Base-by-base conservation (phyloP, 1,140 invertebrate species). In the Anagrus nilaparvatae region DNA sequence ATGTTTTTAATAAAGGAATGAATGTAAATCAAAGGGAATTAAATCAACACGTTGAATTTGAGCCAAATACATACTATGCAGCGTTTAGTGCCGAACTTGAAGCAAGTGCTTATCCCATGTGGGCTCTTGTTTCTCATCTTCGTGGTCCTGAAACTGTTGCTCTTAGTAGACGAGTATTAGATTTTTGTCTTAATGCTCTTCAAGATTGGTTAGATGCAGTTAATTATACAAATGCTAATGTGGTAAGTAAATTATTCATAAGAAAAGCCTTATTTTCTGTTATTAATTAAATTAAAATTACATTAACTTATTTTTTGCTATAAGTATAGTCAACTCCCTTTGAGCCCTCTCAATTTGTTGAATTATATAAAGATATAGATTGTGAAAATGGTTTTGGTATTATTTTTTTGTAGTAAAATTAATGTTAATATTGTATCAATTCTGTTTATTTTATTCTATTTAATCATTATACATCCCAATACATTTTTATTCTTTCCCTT, bases 71-170 rank as follows among this genome's bases (percentile, higher is more conserved):
- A 1, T 97, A 97, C 69, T 96, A 96, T 70, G 89, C 91, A 31
- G 91, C 93, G 1, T 97, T 96, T 70, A 91, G 88, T 40, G 92
- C 92, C 39, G 94, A 97, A 70, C 69, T 97, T 44, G 93, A 97
- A 70, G 91, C 91, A 7, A 90, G 87, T 54, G 89, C 92, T 2
- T 93, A 94, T 65, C 90, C 92, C 2, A 93, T 97, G 90, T 97
- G 92, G 92, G 88, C 89, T 4, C 72, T 97, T 20, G 80, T 96
- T 19, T 83, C 82, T 8, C 92, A 96, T 71, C 72, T 95, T 13
- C 78, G 77, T 41, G 81, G 83, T 51, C 69, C 75, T 1, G 74
- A 74, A 43, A 84, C 84, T 51, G 76, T 79, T 12, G 65, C 75
- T 31, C 69, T 88, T 6, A 87, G 86, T 23, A 75, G 77, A 33